Conservation (phyloP, 1,140 invertebrate species). For the Sitobion miscanthi region DNA sequence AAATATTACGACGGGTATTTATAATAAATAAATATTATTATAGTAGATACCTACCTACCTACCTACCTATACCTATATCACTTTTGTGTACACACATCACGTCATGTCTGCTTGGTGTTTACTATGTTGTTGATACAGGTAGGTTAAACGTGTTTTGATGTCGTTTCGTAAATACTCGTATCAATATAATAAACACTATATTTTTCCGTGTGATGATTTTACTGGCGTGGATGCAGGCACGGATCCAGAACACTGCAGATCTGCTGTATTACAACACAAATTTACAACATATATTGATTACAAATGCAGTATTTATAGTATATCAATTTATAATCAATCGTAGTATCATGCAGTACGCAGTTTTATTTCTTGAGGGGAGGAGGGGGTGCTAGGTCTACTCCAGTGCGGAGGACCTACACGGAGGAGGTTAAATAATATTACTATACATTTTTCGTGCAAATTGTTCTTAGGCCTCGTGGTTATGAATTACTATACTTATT, state of each 20-base stretch:
- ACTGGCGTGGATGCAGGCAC: not conserved
- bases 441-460: not conserved
- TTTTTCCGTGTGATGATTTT: not conserved
- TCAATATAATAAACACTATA: not conserved
- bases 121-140: not conserved
- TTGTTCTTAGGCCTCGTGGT: not conserved
- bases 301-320: too few species aligned
- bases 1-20: not conserved
- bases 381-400: too few species aligned
- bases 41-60: too few species aligned
- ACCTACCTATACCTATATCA: not conserved
- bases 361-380: too few species aligned
- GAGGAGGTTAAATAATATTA: not conserved
- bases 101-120: not conserved
- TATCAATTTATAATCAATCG: too few species aligned
- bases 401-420: too few species aligned
- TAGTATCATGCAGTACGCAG: too few species aligned
- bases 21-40: too few species aligned
- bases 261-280: too few species aligned
- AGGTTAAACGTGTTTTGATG: not conserved
- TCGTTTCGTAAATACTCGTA: not conserved
- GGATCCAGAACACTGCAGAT: too few species aligned
- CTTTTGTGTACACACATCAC: not conserved
- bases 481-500: too few species aligned
- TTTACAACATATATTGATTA: too few species aligned